phyloP scores from a whole-genome alignment of 1,140 invertebrate species.

The Drosophila mayri region DNA sequence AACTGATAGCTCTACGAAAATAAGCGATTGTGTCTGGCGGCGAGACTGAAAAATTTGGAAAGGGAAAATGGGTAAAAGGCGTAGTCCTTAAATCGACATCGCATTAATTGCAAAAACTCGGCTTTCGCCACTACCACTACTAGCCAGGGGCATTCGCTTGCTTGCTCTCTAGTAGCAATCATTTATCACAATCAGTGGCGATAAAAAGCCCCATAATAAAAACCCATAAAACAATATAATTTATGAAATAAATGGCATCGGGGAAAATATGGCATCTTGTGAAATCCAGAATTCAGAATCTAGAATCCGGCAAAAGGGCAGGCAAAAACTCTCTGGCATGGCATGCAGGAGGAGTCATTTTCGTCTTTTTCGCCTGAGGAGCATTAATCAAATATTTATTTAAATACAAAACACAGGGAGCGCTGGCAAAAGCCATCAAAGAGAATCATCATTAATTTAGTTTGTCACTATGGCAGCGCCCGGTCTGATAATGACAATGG shows the following conservation, averaged over 20 bases:
- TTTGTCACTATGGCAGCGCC: constrained; percentile 67
- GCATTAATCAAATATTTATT: constrained; percentile 83
- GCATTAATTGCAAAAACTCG: constrained; percentile 23
- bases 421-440: constrained; percentile 57
- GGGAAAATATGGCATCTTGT: constrained; percentile 58
- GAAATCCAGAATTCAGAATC: constrained; percentile 17
- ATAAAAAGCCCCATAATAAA: constrained; percentile 72
- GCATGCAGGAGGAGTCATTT: constrained; percentile 37
- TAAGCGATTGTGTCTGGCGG: constrained; percentile 11
- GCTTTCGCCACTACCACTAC: constrained; percentile 11
- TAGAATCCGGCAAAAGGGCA: background rate
- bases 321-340: constrained; percentile 19
- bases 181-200: constrained; percentile 73
- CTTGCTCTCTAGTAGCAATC: constrained; percentile 13
- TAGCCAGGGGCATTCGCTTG: background rate
- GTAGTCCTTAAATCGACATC: constrained; percentile 1
- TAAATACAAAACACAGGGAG: constrained; percentile 67
- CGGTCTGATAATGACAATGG: constrained; percentile 60
- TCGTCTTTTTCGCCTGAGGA: constrained; percentile 10
- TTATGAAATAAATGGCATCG: constrained; percentile 52
- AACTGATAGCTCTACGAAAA: background rate
- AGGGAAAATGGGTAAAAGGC: background rate
- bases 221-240: constrained; percentile 68
- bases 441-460: constrained; percentile 75
- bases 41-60: background rate